phyloP scores from a whole-genome alignment of 2,888 invertebrate genomes.

The Eristalinus aeneus region DNA sequence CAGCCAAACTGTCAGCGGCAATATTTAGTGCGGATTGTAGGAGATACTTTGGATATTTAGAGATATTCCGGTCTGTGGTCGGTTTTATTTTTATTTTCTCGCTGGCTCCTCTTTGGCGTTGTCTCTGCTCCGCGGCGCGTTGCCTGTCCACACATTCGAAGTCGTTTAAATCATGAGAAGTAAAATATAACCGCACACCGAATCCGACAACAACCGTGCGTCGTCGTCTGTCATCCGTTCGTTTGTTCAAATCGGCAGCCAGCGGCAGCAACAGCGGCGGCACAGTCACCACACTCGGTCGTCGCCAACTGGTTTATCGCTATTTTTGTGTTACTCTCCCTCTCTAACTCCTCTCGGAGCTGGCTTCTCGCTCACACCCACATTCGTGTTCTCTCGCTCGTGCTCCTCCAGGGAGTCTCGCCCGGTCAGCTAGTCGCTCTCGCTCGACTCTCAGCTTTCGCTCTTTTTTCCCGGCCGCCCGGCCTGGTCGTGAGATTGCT shows the following conservation, averaged over 20 bases:
- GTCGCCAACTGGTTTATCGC: constrained; percentile 62
- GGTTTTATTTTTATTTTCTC: constrained; percentile 25
- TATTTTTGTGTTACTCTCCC: constrained; percentile 41
- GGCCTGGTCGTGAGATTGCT: constrained; percentile 20
- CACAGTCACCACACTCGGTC: constrained; percentile 1
- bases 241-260: constrained; percentile 35
- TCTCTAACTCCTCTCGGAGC: background rate
- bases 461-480: background rate
- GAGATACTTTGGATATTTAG: constrained; percentile 59
- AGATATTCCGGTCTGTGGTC: constrained; percentile 49
- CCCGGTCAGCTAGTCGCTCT: background rate
- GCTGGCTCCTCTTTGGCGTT: constrained; percentile 3
- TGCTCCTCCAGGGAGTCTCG: background rate
- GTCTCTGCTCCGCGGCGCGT: background rate
- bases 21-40: constrained; percentile 55
- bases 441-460: background rate
- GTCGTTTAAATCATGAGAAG: constrained; percentile 55
- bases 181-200: constrained; percentile 39
- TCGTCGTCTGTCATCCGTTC: constrained; percentile 45
- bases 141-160: constrained; percentile 52
- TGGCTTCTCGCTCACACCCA: background rate
- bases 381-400: background rate
- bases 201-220: constrained; percentile 41
- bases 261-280: background rate
- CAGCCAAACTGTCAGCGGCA: constrained; percentile 60